phyloP scores from a whole-genome alignment of 2,113 vertebrate species.

The Heloderma charlesbogerti region DNA sequence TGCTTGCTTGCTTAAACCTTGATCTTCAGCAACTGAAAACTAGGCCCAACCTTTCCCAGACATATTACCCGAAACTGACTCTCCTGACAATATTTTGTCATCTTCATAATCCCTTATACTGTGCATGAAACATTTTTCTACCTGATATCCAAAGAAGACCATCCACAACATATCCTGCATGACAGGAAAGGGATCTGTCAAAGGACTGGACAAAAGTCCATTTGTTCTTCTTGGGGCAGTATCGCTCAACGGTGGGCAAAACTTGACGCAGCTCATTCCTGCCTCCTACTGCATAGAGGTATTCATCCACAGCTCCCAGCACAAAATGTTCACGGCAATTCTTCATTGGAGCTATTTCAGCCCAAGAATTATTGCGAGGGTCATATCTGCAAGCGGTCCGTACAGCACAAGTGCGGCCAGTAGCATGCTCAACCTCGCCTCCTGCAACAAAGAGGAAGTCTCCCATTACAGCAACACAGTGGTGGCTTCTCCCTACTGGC shows the following conservation, averaged over 20 bases:
- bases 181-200: conserved; percentile 96
- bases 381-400: conserved; percentile 93
- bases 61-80: background rate
- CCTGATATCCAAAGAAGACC: conserved; percentile 98
- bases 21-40: conserved; percentile 22
- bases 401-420: conserved; percentile 90
- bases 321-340: conserved; percentile 97
- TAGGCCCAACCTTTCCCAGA: background rate
- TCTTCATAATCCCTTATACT: conserved; percentile 59
- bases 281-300: conserved; percentile 91
- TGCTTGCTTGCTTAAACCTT: background rate
- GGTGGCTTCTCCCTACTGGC: conserved; percentile 93
- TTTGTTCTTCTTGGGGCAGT: conserved; percentile 96
- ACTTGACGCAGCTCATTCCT: conserved; percentile 95
- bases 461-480: conserved; percentile 95
- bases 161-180: conserved; percentile 94
- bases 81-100: conserved; percentile 23
- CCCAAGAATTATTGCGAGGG: conserved; percentile 91
- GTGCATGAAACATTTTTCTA: conserved; percentile 75
- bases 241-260: conserved; percentile 93
- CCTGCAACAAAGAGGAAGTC: conserved; percentile 95
- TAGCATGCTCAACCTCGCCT: conserved; percentile 92
- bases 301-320: conserved; percentile 89
- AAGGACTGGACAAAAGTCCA: conserved; percentile 96
- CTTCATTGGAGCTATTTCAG: conserved; percentile 95